A percentile compares a stretch with the other conserved stretches of the same genome.
Conservation (phyloP, 1,140 invertebrate species). For the Patella vulgata region DNA sequence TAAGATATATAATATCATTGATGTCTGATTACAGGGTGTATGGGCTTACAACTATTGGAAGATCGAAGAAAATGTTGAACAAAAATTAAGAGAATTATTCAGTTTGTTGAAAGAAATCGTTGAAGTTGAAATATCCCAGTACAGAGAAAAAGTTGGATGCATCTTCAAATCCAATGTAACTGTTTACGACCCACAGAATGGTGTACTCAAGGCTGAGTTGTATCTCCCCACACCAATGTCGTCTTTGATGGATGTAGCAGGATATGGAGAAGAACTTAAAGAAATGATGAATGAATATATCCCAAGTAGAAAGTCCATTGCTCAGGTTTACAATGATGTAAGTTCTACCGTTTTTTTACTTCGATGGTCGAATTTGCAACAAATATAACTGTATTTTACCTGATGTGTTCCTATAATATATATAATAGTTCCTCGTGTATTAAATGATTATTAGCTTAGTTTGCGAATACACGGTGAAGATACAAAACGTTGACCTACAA, state of each 20-base stretch:
- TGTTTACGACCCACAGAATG: constrained; percentile 82
- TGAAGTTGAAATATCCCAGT: constrained; percentile 26
- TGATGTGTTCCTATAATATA: too few species aligned
- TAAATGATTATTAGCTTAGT: too few species aligned
- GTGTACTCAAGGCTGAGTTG: constrained; percentile 82
- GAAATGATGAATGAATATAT: constrained; percentile 17
- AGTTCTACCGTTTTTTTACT: too few species aligned
- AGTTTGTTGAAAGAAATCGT: constrained; percentile 21
- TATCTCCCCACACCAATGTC: constrained; percentile 90
- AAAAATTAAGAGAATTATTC: constrained; percentile 18
- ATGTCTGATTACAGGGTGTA: constrained; percentile 24
- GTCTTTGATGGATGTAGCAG: constrained; percentile 77
- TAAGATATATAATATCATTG: not conserved
- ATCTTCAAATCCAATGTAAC: constrained; percentile 64
- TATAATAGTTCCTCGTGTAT: too few species aligned
- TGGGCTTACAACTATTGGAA: constrained; percentile 44
- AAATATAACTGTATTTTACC: too few species aligned
- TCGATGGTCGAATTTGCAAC: too few species aligned
- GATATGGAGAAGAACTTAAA: constrained; percentile 23
- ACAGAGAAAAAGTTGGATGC: constrained; percentile 24
- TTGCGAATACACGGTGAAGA: too few species aligned
- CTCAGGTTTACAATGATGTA: too few species aligned
- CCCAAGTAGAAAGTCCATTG: too few species aligned
- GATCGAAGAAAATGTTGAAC: constrained; percentile 36
- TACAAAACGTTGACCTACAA: too few species aligned